A percentile compares a stretch with the other conserved stretches of the same genome.
Evolutionary conservation across 2,797 vertebrate genomes (phyloP).

Genomic region (Garrulus glandarius): DNA sequence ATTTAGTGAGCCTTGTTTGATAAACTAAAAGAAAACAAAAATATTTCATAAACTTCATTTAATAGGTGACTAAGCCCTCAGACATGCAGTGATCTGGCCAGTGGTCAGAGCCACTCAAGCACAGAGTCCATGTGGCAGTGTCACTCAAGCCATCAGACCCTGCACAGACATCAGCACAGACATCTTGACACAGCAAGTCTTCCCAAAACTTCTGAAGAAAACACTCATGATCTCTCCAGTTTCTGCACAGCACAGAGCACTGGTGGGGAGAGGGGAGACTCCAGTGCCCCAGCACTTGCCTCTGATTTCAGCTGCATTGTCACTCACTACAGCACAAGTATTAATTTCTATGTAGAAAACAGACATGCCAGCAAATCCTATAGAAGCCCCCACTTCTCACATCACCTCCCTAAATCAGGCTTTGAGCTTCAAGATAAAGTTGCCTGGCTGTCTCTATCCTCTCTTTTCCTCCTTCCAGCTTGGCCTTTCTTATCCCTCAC

Average conservation of each 20-base stretch:
- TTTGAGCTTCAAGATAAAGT: not conserved
- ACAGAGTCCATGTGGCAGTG: slow-evolving; percentile 4
- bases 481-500: not conserved
- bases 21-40: slow-evolving; percentile 13
- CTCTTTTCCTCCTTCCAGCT: not conserved
- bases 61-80: slow-evolving; percentile 48
- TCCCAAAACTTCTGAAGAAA: not conserved
- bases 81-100: slow-evolving; percentile 5
- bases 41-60: not conserved
- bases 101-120: slow-evolving; percentile 17
- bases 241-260: not conserved
- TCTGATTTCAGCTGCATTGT: not conserved
- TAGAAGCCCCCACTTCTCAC: not conserved
- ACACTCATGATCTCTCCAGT: not conserved
- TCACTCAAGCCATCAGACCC: slow-evolving; percentile 36
- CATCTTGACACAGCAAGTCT: not conserved
- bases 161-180: not conserved
- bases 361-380: not conserved
- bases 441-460: not conserved
- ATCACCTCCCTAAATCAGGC: not conserved
- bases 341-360: not conserved
- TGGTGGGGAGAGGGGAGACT: not conserved
- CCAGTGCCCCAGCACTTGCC: not conserved
- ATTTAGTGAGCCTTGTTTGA: not conserved
- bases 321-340: not conserved